Base-by-base conservation (phyloP, 2,888 invertebrate genomes). In the Chymomyza amoena region DNA sequence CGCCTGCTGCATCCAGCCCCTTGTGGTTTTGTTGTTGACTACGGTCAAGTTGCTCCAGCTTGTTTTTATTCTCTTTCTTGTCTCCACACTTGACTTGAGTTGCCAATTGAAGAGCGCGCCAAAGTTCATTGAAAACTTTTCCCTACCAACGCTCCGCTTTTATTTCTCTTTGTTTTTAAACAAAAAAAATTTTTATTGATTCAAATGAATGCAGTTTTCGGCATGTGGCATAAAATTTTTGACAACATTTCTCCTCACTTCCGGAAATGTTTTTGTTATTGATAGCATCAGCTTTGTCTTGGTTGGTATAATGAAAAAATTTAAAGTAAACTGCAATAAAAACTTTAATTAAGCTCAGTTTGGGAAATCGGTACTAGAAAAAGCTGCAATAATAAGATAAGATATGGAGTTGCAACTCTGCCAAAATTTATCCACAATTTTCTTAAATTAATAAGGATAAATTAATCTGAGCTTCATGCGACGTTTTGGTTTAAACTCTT, bases 1-100 rank as follows among this genome's bases (percentile, higher is more conserved):
- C 52, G 10, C 13, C 13, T 32, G 56, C 64, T 59, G 25, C 25
- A 25, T 25, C 18, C 59, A 66, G 57, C 60, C 57, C 72, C 69
- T 78, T 74, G 74, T 66, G 75, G 75, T 69, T 66, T 36, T 73
- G 61, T 71, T 67, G 69, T 66, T 75, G 79, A 61, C 77, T 77
- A 75, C 77, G 77, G 79, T 83, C 81, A 83, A 81, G 83, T 72
- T 45, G 13, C 39, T 13, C 13, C 10, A 13, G 13, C 39, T 45
- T 45, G 39, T 45, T 45, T 45, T 45, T 45, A 45, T 28, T 71
- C 65, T 64, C 63, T 62, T 45, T 61, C 72, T 25, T 64, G 72
- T 76, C 72, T 10, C 20, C 78, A 76, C 77, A 75, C 79, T 79
- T 79, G 79, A 78, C 79, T 78, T 69, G 73, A 73, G 78, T 74